Evolutionary conservation across 1,140 invertebrate genomes (phyloP).

Genomic region (Bombus polaris): DNA sequence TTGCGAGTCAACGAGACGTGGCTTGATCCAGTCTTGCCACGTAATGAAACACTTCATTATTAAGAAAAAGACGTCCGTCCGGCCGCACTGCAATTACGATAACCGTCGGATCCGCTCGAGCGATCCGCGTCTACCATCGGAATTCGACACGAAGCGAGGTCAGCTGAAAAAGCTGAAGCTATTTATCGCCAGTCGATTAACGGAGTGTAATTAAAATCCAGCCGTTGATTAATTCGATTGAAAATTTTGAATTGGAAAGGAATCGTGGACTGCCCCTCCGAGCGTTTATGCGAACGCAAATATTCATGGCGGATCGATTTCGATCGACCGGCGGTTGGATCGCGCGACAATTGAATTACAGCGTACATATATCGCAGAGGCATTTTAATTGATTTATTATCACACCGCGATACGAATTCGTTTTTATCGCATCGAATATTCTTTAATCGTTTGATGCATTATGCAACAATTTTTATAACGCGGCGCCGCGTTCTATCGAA

Average conservation of each 20-base stretch:
- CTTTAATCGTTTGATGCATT: not conserved
- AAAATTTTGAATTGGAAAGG: constrained; percentile 21
- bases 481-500: not conserved
- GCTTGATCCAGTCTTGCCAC: constrained; percentile 32
- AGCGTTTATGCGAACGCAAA: constrained; percentile 40
- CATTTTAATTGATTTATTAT: constrained; percentile 58
- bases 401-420: constrained; percentile 40
- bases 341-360: constrained; percentile 47
- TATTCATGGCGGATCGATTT: constrained; percentile 43
- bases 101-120: not conserved
- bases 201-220: constrained; percentile 21
- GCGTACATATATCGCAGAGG: not conserved
- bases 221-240: constrained; percentile 18
- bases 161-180: not conserved
- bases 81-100: not conserved
- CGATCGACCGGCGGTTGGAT: constrained; percentile 5
- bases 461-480: not conserved
- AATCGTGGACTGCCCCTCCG: not conserved
- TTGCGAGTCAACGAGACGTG: constrained; percentile 47
- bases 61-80: constrained; percentile 24
- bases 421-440: constrained; percentile 42
- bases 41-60: constrained; percentile 41
- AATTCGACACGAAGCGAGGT: too few relatives aligned
- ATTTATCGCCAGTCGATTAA: constrained; percentile 21
- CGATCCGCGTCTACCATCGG: not conserved